A percentile compares a stretch with the other conserved stretches of the same genome.
Evolutionary conservation across 2,888 invertebrate genomes (phyloP).

Genomic region (Philhelius pedissequus): DNA sequence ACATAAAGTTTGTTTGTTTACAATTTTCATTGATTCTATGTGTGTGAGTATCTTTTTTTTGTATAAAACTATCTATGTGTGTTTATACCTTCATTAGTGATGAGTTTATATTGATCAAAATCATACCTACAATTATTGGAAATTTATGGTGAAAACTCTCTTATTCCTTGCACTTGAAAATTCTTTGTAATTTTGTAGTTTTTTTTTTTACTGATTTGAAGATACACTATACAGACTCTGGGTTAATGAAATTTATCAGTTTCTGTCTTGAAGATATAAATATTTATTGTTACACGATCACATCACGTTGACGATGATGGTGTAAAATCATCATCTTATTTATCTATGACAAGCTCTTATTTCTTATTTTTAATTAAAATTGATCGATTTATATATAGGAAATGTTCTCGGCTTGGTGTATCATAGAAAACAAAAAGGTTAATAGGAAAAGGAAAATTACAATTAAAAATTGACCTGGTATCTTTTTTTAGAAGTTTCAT

Average conservation of each 20-base stretch:
- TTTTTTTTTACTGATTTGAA: not conserved
- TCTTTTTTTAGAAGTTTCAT: not conserved
- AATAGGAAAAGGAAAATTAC: slow-evolving; percentile 4
- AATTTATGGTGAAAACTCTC: slow-evolving; percentile 41
- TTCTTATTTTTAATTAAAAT: slow-evolving; percentile 51
- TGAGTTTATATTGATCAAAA: slow-evolving; percentile 40
- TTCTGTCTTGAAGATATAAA: not conserved
- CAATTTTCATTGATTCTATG: not conserved
- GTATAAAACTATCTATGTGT: not conserved
- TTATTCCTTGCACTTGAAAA: slow-evolving; percentile 41
- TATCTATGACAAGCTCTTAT: slow-evolving; percentile 50
- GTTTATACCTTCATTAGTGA: not conserved
- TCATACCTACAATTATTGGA: slow-evolving; percentile 28
- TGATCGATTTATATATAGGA: slow-evolving; percentile 47
- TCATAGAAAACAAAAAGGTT: not conserved
- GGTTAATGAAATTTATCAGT: slow-evolving; percentile 41
- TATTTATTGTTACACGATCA: not conserved
- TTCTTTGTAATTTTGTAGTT: not conserved
- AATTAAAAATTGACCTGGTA: not conserved
- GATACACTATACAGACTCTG: not conserved
- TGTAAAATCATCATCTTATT: slow-evolving; percentile 29
- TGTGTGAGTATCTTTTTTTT: not conserved
- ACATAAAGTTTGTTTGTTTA: slow-evolving; percentile 41
- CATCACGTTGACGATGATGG: not conserved
- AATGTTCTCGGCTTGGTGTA: not conserved